Percentiles rank a stretch among this genome's conserved stretches.
Conservation (phyloP, 2,888 invertebrate genomes). For the Stenotaenia linearis region DNA sequence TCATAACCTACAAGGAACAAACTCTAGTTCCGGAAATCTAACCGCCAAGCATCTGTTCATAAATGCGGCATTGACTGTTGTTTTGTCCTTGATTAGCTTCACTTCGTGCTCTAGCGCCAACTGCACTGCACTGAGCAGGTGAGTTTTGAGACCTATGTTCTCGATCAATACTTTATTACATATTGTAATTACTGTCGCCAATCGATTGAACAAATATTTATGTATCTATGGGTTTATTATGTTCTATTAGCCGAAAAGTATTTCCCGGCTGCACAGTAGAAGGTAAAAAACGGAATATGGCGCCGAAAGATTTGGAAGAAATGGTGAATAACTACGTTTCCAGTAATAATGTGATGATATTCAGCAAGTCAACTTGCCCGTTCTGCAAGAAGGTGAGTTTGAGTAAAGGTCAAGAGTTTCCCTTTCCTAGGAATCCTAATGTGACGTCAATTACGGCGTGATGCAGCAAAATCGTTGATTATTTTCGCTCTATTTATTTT, state of each 20-base stretch:
- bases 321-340: conserved; percentile 28
- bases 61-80: background rate
- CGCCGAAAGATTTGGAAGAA: conserved; percentile 8
- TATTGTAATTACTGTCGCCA: background rate
- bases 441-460: background rate
- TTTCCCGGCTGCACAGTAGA: background rate
- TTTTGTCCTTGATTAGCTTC: background rate
- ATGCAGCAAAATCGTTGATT: background rate
- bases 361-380: conserved; percentile 34
- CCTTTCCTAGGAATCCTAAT: background rate
- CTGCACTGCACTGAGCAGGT: background rate
- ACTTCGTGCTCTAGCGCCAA: too few relatives aligned
- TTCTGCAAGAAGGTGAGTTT: conserved; percentile 32
- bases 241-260: background rate
- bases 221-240: background rate
- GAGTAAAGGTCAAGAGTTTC: too few relatives aligned
- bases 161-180: background rate
- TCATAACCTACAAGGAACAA: background rate
- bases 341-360: conserved; percentile 34
- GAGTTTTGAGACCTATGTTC: background rate
- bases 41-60: background rate
- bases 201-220: background rate
- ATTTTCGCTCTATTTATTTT: background rate
- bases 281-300: background rate
- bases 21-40: background rate